Conservation (phyloP, 1,140 invertebrate species). For the Nixonia krombeini region DNA sequence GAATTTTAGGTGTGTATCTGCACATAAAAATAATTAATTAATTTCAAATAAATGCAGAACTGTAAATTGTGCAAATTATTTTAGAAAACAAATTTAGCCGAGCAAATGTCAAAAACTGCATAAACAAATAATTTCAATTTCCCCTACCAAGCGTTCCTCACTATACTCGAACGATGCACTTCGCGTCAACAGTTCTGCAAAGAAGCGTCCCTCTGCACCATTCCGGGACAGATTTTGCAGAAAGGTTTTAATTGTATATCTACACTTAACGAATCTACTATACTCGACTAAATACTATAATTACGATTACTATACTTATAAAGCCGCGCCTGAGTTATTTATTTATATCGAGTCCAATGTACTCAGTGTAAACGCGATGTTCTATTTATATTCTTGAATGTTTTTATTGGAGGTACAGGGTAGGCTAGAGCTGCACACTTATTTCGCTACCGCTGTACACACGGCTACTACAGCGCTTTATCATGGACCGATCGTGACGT, state of each 20-base stretch:
- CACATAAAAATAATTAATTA: no score
- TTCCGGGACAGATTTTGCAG: slow-evolving; percentile 7
- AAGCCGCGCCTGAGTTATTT: slow-evolving; percentile 21
- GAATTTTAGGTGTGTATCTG: no score
- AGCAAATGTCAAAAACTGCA: no score
- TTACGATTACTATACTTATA: slow-evolving; percentile 24
- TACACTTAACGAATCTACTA: slow-evolving; percentile 12
- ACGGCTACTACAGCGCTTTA: slow-evolving; percentile 25
- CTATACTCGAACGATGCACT: no score
- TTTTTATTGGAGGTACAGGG: slow-evolving; percentile 70
- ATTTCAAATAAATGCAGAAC: no score
- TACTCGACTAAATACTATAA: slow-evolving; percentile 19
- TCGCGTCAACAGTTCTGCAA: no score
- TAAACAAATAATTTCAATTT: no score
- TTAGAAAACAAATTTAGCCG: no score
- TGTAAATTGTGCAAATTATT: no score
- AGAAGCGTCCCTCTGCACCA: no score
- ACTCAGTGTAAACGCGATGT: slow-evolving; percentile 28
- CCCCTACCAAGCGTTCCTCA: no score
- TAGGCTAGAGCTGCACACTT: slow-evolving; percentile 65
- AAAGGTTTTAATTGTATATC: slow-evolving; percentile 9
- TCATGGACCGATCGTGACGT: slow-evolving; percentile 13
- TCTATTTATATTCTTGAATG: slow-evolving; percentile 50
- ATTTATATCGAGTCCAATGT: slow-evolving; percentile 25
- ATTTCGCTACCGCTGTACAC: slow-evolving; percentile 56